Evolutionary conservation across 2,113 vertebrate genomes (phyloP).

Genomic region (Tetrax tetrax): DNA sequence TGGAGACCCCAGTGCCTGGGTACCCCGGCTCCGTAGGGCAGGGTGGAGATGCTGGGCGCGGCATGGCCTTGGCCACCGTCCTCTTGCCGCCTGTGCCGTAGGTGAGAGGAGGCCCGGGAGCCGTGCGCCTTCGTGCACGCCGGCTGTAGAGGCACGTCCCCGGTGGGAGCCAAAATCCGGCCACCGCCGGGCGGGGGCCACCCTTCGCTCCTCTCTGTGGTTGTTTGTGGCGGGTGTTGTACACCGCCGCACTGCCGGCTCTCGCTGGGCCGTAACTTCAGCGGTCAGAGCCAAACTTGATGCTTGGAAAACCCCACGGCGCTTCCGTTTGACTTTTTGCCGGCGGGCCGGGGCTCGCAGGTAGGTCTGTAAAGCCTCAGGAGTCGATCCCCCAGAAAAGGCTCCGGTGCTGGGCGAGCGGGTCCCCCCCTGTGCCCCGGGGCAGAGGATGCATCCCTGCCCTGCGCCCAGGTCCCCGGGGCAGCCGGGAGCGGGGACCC

Average conservation of each 20-base stretch:
- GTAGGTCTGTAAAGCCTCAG: rapidly evolving
- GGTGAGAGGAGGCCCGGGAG: background rate
- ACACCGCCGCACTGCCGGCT: rapidly evolving
- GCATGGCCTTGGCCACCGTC: background rate
- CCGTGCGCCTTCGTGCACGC: rapidly evolving
- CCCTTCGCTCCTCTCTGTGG: no score
- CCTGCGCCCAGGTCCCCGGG: background rate
- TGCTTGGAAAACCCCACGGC: rapidly evolving
- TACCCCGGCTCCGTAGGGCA: background rate
- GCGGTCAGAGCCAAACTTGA: background rate
- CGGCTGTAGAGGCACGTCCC: background rate
- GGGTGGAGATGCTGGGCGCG: rapidly evolving
- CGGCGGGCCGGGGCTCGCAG: background rate
- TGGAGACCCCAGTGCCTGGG: rapidly evolving
- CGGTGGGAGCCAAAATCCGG: background rate
- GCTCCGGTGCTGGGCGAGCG: background rate
- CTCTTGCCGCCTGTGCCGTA: background rate
- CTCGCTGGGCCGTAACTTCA: rapidly evolving
- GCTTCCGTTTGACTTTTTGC: background rate
- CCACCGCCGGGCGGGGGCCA: background rate
- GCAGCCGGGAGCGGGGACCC: rapidly evolving
- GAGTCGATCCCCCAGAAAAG: background rate
- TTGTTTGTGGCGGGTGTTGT: background rate
- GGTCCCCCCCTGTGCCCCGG: rapidly evolving
- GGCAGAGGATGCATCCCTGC: background rate